Percentiles rank a stretch among this genome's conserved stretches.
phyloP scores from a whole-genome alignment of 2,888 invertebrate genomes.

The Oscheius onirici region DNA sequence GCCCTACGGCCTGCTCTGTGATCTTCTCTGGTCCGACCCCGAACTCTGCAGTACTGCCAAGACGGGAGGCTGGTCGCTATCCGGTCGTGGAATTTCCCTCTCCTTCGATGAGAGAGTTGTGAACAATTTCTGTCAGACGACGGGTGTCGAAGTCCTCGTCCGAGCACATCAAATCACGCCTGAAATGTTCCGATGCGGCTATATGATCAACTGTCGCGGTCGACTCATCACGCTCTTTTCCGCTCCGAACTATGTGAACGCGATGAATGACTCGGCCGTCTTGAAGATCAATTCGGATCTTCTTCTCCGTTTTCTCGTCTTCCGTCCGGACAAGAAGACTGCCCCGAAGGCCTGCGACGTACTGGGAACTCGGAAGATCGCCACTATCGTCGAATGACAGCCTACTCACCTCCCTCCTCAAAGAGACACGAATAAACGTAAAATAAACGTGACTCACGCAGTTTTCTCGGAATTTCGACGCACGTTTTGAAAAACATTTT shows the following conservation, averaged over 20 bases:
- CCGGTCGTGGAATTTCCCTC: conserved; percentile 88
- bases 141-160: conserved; percentile 95
- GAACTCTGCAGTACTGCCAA: conserved; percentile 71
- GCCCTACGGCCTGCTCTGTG: conserved; percentile 86
- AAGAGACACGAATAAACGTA: no score
- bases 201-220: conserved; percentile 98
- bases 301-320: conserved; percentile 16
- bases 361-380: no score
- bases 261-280: conserved; percentile 29
- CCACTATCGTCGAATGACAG: no score
- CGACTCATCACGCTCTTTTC: conserved; percentile 97
- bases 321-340: conserved; percentile 10
- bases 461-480: no score
- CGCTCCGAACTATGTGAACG: conserved; percentile 82
- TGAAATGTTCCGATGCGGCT: conserved; percentile 90
- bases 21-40: conserved; percentile 88
- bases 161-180: conserved; percentile 87
- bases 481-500: no score
- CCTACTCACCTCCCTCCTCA: no score
- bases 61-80: conserved; percentile 21
- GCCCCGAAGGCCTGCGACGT: no score
- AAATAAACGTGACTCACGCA: no score
- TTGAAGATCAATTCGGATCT: conserved; percentile 13
- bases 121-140: conserved; percentile 91
- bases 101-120: conserved; percentile 98